Conservation (phyloP, 2,888 invertebrate species). For the Apodemia duryi region DNA sequence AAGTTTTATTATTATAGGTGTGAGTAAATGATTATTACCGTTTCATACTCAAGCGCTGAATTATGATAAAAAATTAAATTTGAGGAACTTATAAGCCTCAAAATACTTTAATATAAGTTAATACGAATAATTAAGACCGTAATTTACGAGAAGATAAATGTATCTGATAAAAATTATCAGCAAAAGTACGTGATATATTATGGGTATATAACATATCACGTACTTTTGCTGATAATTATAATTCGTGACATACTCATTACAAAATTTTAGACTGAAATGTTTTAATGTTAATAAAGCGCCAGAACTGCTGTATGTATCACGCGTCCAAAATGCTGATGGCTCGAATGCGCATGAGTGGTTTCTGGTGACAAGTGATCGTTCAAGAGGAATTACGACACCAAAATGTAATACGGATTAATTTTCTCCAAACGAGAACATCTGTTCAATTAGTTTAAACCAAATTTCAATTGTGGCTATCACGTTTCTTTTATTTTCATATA, state of each 20-base stretch:
- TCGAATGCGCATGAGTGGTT: constrained; percentile 52
- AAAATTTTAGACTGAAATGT: no score
- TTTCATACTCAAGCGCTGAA: no score
- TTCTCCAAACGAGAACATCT: constrained; percentile 60
- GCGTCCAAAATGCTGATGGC: constrained; percentile 12
- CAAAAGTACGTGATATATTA: no score
- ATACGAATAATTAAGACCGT: no score
- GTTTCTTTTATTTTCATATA: constrained; percentile 3
- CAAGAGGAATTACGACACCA: constrained; percentile 49
- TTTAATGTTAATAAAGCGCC: constrained; percentile 24
- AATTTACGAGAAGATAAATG: no score
- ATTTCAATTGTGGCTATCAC: constrained; percentile 31
- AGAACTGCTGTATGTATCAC: background rate
- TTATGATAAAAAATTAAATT: no score
- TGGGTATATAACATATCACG: no score
- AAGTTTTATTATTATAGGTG: background rate
- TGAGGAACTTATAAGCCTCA: no score
- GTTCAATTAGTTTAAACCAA: constrained; percentile 44
- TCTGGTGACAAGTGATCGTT: constrained; percentile 67
- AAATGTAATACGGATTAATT: constrained; percentile 57
- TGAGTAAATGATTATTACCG: background rate
- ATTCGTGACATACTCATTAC: no score
- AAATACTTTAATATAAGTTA: no score
- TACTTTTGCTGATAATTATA: no score
- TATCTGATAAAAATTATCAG: no score